These are phyloP conservation scores for Oceanites oceanicus DNA, from an alignment of 2,113 vertebrate species.

Conservation along the genomic window DNA sequence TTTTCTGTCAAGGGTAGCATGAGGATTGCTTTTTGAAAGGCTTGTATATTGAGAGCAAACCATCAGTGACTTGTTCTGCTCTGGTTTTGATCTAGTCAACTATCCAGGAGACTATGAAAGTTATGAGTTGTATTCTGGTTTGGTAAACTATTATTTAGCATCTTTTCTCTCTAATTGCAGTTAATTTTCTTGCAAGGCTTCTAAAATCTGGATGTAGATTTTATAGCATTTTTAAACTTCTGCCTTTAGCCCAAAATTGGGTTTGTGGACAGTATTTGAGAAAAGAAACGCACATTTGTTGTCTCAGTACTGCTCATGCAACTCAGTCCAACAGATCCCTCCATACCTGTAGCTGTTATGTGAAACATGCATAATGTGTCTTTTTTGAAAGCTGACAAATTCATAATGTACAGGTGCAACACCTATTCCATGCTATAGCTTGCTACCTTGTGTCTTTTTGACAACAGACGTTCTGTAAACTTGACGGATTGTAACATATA, in stretches of 20 bases:
- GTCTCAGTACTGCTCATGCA: not conserved
- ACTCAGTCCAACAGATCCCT: not conserved
- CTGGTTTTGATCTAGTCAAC: not conserved
- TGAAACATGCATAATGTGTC: not conserved
- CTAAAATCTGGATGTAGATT: not conserved
- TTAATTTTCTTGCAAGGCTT: not conserved
- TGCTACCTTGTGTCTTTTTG: not conserved
- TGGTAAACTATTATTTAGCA: not conserved
- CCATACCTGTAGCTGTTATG: not conserved
- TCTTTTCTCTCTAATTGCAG: not conserved
- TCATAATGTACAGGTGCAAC: rapidly evolving
- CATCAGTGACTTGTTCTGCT: not conserved
- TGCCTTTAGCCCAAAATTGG: not conserved
- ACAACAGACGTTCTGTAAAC: not conserved
- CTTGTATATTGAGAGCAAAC: not conserved
- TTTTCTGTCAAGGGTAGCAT: not conserved
- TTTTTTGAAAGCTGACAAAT: not conserved
- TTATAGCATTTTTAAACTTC: not conserved
- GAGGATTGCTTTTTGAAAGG: not conserved
- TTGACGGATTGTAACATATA: rapidly evolving
- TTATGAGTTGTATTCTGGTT: not conserved
- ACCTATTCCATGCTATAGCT: not conserved
- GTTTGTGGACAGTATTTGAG: not conserved
- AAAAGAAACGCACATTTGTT: not conserved
- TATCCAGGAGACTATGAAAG: not conserved